Percentiles rank a stretch among this genome's conserved stretches.
Conservation (phyloP, 64 coral and sea anemone species). For the Dendrophyllia cribrosa region DNA sequence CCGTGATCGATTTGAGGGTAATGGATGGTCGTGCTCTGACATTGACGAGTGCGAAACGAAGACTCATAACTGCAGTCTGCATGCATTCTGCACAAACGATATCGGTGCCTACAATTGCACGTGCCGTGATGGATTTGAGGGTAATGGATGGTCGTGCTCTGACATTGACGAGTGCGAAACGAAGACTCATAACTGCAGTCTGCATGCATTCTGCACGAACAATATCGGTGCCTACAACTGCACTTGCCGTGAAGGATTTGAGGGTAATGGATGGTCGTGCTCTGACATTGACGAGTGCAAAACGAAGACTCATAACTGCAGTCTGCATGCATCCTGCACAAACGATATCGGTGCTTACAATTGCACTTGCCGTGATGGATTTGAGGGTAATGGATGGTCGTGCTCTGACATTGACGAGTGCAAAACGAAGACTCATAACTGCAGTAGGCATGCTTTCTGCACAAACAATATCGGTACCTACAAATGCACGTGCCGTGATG, state of each 20-base stretch:
- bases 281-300: slow-evolving; percentile 45
- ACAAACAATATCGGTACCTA: neutral
- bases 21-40: neutral
- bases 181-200: neutral
- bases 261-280: slow-evolving; percentile 38
- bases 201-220: neutral
- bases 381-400: neutral
- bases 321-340: neutral
- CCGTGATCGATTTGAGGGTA: neutral
- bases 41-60: neutral
- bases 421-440: neutral
- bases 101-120: neutral
- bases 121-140: slow-evolving; percentile 2
- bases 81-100: slow-evolving; percentile 4
- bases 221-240: neutral
- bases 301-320: slow-evolving; percentile 5
- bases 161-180: neutral
- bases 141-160: neutral
- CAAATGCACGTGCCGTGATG: neutral
- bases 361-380: slow-evolving; percentile 1
- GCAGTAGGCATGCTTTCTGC: neutral
- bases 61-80: neutral
- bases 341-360: slow-evolving; percentile 1
- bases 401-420: slow-evolving; percentile 10
- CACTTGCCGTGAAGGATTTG: slow-evolving; percentile 27